Evolutionary conservation across 2,113 vertebrate genomes (phyloP).

Genomic region (Cyphomyrus discorhynchus): DNA sequence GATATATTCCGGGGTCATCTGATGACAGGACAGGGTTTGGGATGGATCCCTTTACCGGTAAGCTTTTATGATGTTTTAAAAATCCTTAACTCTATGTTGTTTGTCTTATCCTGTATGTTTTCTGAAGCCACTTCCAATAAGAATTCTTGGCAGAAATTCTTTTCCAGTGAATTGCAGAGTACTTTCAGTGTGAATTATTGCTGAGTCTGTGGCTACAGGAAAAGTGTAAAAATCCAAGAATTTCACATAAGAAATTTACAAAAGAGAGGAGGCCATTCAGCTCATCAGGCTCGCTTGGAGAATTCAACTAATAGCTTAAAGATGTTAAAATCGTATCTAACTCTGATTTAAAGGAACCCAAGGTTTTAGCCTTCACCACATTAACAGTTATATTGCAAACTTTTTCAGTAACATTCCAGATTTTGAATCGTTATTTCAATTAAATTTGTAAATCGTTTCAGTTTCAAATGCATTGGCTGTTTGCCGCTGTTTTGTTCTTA

Average conservation of each 20-base stretch:
- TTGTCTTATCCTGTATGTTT: neutral
- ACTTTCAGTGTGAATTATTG: neutral
- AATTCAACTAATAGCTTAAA: too few species aligned
- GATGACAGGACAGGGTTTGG: constrained; percentile 37
- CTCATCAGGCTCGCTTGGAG: too few species aligned
- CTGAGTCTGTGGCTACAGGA: neutral
- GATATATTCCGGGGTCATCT: constrained; percentile 60
- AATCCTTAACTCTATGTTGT: neutral
- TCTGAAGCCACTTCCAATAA: neutral
- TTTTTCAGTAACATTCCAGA: neutral
- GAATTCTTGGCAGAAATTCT: neutral
- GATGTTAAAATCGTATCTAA: too few species aligned
- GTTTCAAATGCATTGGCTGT: neutral
- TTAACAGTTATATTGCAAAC: neutral
- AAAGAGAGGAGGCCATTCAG: too few species aligned
- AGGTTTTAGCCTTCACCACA: too few species aligned
- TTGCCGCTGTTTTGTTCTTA: neutral
- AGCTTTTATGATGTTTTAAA: neutral
- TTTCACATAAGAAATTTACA: neutral
- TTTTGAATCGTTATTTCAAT: neutral
- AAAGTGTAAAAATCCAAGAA: neutral
- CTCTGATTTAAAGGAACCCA: too few species aligned
- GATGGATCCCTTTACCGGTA: constrained; percentile 68
- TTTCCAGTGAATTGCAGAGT: neutral
- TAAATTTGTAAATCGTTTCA: neutral